Evolutionary conservation across 92 coral and sea anemone genomes (phyloP).

Genomic region (Palythoa heliodiscus): DNA sequence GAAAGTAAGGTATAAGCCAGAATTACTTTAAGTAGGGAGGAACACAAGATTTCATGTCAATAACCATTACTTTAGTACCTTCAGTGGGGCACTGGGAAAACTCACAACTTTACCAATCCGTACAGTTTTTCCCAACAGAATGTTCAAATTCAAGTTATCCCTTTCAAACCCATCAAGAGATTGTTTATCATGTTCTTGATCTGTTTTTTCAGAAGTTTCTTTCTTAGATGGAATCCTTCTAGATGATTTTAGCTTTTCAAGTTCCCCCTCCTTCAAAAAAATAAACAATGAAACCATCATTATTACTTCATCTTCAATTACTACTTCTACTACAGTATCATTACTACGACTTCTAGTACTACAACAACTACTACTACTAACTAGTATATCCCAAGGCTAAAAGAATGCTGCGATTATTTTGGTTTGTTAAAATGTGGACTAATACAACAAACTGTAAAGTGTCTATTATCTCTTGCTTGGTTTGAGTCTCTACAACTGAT

Average conservation of each 20-base stretch:
- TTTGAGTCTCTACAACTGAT: too few relatives aligned
- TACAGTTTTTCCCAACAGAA: constrained; percentile 6
- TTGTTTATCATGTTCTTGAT: background rate
- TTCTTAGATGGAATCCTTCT: background rate
- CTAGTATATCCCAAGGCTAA: too few relatives aligned
- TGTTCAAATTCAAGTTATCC: constrained; percentile 13
- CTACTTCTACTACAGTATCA: background rate
- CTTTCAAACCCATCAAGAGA: constrained; percentile 14
- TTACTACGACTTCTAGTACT: background rate
- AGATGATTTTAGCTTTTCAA: background rate
- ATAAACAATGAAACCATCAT: background rate
- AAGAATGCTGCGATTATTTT: too few relatives aligned
- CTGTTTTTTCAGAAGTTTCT: too few relatives aligned
- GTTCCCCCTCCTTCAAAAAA: background rate
- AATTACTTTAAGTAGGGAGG: too few relatives aligned
- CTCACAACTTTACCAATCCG: constrained; percentile 8
- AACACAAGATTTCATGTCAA: too few relatives aligned
- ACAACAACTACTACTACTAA: background rate
- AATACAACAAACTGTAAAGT: too few relatives aligned
- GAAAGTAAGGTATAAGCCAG: too few relatives aligned
- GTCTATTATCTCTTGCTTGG: too few relatives aligned
- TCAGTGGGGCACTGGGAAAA: constrained; percentile 5
- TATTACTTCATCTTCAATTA: background rate
- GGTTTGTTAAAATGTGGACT: too few relatives aligned
- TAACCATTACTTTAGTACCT: background rate